phyloP scores from a whole-genome alignment of 2,797 vertebrate genomes.

The Synaphobranchus kaupii region DNA sequence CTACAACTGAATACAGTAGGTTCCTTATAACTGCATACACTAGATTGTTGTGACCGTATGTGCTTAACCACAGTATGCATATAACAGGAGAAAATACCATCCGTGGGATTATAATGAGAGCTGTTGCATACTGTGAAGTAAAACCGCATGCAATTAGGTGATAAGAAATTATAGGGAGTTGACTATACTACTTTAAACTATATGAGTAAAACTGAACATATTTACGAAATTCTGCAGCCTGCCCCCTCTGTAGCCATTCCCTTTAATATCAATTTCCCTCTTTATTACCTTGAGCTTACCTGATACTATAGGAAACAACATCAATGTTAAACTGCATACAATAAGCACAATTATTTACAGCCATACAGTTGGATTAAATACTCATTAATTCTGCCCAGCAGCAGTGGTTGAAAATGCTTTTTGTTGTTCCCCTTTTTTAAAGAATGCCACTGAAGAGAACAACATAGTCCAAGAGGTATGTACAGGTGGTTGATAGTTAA shows the following conservation, averaged over 20 bases:
- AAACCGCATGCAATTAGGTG: neutral
- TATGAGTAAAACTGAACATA: neutral
- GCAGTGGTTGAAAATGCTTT: slow-evolving; percentile 44
- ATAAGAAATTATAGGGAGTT: neutral
- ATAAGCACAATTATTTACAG: slow-evolving; percentile 58
- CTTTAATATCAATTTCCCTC: slow-evolving; percentile 35
- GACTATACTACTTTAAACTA: neutral
- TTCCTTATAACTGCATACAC: neutral
- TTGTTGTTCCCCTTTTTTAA: slow-evolving; percentile 45
- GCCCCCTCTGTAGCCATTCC: neutral
- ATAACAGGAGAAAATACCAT: neutral
- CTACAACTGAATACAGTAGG: slow-evolving; percentile 13
- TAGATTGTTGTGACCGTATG: neutral
- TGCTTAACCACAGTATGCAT: neutral
- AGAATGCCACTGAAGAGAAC: slow-evolving; percentile 44
- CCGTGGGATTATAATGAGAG: neutral
- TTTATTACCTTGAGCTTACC: slow-evolving; percentile 53
- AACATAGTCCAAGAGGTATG: slow-evolving; percentile 44
- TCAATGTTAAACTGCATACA: slow-evolving; percentile 48
- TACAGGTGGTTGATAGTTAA: slow-evolving; percentile 59
- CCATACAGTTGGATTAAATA: slow-evolving; percentile 51
- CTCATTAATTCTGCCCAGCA: slow-evolving; percentile 50
- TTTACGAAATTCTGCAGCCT: neutral
- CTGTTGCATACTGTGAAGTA: neutral
- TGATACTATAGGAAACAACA: slow-evolving; percentile 64